A percentile compares a stretch with the other conserved stretches of the same genome.
Conservation (phyloP, 2,888 invertebrate species). For the Phalera bucephala region DNA sequence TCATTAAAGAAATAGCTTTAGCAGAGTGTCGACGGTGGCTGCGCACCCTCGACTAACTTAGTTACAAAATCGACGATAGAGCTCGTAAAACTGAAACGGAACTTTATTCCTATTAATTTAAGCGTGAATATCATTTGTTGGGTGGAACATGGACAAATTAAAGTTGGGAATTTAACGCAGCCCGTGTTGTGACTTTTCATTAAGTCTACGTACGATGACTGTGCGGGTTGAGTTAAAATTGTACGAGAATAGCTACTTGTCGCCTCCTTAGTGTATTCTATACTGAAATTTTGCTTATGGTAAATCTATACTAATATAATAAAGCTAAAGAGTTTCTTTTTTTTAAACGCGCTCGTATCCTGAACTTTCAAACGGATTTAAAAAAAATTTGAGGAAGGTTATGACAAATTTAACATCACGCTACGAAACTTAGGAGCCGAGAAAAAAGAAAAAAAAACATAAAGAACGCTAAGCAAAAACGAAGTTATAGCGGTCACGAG, state of each 20-base stretch:
- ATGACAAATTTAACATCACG: no score
- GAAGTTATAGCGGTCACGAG: no score
- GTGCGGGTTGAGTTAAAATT: conserved; percentile 5
- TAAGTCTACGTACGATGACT: conserved; percentile 24
- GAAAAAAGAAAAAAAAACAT: not conserved
- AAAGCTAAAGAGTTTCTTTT: no score
- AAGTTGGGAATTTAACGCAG: conserved; percentile 44
- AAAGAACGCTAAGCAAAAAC: no score
- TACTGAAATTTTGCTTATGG: no score
- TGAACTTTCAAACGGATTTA: no score
- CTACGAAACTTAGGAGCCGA: no score
- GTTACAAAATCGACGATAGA: conserved; percentile 35
- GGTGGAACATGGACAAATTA: conserved; percentile 36
- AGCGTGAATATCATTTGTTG: conserved; percentile 29
- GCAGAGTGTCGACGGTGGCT: conserved; percentile 36
- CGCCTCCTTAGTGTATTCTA: conserved; percentile 2
- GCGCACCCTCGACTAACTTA: conserved; percentile 50
- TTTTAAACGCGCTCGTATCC: no score
- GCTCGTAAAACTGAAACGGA: conserved; percentile 24
- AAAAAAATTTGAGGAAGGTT: no score
- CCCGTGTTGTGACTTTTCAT: conserved; percentile 46
- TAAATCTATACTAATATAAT: no score
- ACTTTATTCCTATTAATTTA: conserved; percentile 25
- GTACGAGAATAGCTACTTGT: not conserved
- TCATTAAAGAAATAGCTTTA: conserved; percentile 62